Evolutionary conservation across 2,113 vertebrate species (phyloP).

Genomic region (Amblyornis subalaris): DNA sequence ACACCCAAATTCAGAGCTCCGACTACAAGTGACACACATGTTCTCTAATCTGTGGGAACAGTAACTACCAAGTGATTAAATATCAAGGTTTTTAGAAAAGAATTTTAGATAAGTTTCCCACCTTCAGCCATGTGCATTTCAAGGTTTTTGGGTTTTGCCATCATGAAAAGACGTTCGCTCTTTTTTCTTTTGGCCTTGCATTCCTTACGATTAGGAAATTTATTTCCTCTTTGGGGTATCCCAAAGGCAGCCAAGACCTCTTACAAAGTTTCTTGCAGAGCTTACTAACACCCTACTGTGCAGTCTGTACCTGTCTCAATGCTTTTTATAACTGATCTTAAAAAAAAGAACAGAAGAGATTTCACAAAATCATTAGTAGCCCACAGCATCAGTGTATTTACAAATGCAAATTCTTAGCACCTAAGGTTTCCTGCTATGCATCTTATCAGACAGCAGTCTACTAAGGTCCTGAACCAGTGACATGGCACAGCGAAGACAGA

Average conservation of each 20-base stretch:
- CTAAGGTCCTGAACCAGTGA: conserved; percentile 54
- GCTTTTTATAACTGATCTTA: neutral
- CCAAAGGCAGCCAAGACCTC: neutral
- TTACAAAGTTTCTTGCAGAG: neutral
- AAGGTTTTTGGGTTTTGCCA: neutral
- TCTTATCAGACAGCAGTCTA: conserved; percentile 51
- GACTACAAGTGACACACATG: neutral
- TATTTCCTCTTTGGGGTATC: neutral
- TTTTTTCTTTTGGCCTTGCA: neutral
- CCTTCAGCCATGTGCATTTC: neutral
- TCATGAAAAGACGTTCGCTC: accelerated
- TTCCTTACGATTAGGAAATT: neutral
- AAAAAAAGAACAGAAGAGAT: neutral
- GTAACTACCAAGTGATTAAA: neutral
- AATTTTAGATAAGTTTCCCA: neutral
- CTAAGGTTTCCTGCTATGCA: conserved; percentile 16
- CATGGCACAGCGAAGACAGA: conserved; percentile 12
- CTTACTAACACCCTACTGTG: neutral
- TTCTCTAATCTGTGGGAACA: neutral
- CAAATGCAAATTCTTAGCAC: conserved; percentile 55
- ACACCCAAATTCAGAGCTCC: neutral
- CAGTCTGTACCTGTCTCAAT: neutral
- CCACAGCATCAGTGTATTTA: conserved; percentile 1
- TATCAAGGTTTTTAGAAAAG: neutral
- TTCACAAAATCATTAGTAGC: neutral